Evolutionary conservation across 2,888 invertebrate genomes (phyloP), one percentile per base, ranked within the genome.

Genomic region (Liopterus haemorrhoidalis): DNA sequence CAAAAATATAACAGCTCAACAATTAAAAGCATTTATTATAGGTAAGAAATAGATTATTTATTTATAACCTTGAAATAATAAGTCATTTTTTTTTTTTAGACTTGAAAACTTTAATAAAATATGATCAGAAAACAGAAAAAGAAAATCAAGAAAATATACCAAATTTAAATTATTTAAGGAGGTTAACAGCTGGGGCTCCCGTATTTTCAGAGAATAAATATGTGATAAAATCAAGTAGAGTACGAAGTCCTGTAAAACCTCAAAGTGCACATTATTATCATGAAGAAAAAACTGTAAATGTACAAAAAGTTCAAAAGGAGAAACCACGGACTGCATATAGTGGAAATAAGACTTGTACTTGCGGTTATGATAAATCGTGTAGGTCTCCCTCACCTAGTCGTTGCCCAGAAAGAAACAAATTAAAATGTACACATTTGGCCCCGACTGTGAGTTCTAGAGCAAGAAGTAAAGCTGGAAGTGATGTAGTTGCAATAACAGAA

Each of bases 1-100:
- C 60, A 75, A 78, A 44, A 84, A 85, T 60, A 79, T 88, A 54
- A 81, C 79, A 48, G 79, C 80, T 12, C 75, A 79, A 63, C 82
- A 85, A 60, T 69, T 87, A 41, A 84, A 85, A 69, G 81, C 79
- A 62, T 87, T 88, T 64, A 81, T 87, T 60, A 80, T 77, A 75
- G 86, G 87, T 85, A 69, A 61, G 49, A 36, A 9, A 41, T 21
- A 25, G 21, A 30, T 46, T 39, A 27, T 22, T 38, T 39, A 28
- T 15, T 11, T 27, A 32, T 18, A 45, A 36, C 22, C 9, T 33
- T 31, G 8, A 46, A 35, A 43, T 22, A 27, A 31, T 52, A 33
- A 6, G 40, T 43, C 46, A 37, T 53, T 32, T n/a, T n/a, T n/a
- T 36, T 45, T 49, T 68, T 70, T 36, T 62, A 83, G 83, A 83